These are phyloP conservation scores for Leptinotarsa juncta DNA, from an alignment of 2,888 invertebrate species.

Conservation along the genomic window DNA sequence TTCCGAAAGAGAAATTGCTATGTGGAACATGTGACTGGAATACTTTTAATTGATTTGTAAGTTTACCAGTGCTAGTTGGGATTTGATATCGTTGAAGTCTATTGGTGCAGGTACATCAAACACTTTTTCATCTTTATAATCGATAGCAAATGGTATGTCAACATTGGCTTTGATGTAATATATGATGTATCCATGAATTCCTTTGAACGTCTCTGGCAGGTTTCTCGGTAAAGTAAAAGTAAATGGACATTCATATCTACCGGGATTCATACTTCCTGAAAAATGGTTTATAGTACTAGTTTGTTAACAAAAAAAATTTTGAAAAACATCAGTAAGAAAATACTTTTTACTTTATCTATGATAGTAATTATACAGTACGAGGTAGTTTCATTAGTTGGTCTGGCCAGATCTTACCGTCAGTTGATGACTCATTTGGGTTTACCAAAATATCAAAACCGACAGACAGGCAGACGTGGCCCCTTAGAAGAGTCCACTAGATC, in stretches of 20 bases:
- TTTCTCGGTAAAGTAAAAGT: slow-evolving; percentile 78
- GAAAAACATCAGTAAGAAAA: no score
- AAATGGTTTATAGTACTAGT: neutral
- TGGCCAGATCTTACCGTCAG: no score
- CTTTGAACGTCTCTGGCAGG: slow-evolving; percentile 85
- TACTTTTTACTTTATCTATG: no score
- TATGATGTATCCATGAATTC: slow-evolving; percentile 77
- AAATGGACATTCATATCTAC: slow-evolving; percentile 82
- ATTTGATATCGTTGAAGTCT: slow-evolving; percentile 69
- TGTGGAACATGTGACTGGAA: no score
- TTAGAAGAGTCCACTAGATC: no score
- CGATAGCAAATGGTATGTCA: slow-evolving; percentile 86
- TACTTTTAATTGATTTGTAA: neutral
- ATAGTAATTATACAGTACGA: no score
- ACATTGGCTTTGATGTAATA: slow-evolving; percentile 83
- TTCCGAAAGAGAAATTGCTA: no score
- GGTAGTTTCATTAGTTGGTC: no score
- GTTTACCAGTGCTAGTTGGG: slow-evolving; percentile 32
- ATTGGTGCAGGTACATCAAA: slow-evolving; percentile 85
- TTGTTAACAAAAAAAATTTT: neutral
- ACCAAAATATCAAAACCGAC: no score
- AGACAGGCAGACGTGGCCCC: no score
- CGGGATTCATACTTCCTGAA: slow-evolving; percentile 69
- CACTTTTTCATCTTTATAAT: slow-evolving; percentile 83
- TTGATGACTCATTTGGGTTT: no score